Evolutionary conservation across 2,888 invertebrate species (phyloP), one percentile per base, ranked within the genome.

Genomic region (Ectemnius cavifrons): DNA sequence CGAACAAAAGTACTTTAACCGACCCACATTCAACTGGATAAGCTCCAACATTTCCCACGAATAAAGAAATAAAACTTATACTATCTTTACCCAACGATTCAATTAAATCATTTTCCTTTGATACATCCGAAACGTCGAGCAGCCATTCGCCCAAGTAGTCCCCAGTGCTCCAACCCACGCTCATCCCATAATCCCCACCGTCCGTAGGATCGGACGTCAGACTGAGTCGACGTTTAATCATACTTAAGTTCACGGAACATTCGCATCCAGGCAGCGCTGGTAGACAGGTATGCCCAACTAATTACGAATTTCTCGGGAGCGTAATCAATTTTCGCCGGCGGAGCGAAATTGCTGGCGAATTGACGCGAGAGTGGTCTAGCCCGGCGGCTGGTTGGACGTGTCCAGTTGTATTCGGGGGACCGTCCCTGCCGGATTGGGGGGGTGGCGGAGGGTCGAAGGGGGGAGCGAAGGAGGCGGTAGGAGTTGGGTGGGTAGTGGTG

Each of bases 291-390:
- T 75, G 79, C 80, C 77, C 59, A 83, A 79, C 79, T 83, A 83
- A 83, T 83, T 83, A 83, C 79, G 82, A 82, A 83, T 84, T 84
- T 82, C 84, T 80, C 75, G 71, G 72, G 75, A 80, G 82, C 82
- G 80, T 82, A 81, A 82, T 82, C 81, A 82, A 82, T 82, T 82
- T 82, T 82, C 82, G 81, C 82, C 81, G 79, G 82, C 83, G 82
- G 79, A 16, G 52, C 82, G 82, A 82, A 82, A 82, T 82, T 81
- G 82, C 82, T 79, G 82, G 74, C 74, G 82, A 82, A 82, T 82
- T 81, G 82, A 82, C 81, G 82, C 1, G 52, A 16, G 52, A 52
- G n/a, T 37, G 37, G 37, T 37, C 37, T 77, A 75, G 80, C 75
- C 78, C 75, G 82, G 67, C 74, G 77, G 77, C 67, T 77, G 73